Conservation (phyloP, 2,888 invertebrate genomes). For the Caenorhabditis japonica region DNA sequence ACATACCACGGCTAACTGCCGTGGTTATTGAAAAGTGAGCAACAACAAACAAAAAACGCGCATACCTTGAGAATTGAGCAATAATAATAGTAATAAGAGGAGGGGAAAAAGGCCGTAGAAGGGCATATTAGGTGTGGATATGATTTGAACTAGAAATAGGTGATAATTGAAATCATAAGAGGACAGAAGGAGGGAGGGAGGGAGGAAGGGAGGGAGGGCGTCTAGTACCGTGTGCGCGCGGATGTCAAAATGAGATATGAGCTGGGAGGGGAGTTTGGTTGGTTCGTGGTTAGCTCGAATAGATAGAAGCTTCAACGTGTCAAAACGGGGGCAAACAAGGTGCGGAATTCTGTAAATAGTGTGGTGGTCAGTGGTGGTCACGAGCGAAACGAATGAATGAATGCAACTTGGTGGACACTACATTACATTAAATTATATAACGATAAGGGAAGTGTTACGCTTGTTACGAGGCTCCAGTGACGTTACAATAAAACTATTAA, state of each 20-base stretch:
- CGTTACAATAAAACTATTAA: too few relatives aligned
- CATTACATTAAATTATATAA: too few relatives aligned
- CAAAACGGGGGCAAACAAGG: conserved; percentile 44
- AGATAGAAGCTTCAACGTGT: conserved; percentile 36
- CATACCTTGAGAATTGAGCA: conserved; percentile 19
- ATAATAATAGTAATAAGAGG: conserved; percentile 17
- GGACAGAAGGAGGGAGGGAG: background rate
- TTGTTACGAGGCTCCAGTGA: too few relatives aligned
- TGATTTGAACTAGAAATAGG: too few relatives aligned
- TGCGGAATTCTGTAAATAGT: conserved; percentile 47
- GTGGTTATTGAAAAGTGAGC: conserved; percentile 16
- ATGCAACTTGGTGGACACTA: background rate
- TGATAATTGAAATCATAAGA: conserved; percentile 10
- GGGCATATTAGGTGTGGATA: conserved; percentile 16
- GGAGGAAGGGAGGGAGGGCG: background rate
- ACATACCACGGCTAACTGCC: conserved; percentile 48
- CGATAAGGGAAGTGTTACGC: too few relatives aligned
- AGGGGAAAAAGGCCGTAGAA: conserved; percentile 21
- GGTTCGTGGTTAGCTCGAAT: background rate
- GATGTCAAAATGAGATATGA: conserved; percentile 48
- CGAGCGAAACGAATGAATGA: conserved; percentile 18
- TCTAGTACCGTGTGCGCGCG: conserved; percentile 20
- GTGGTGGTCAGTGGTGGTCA: conserved; percentile 26
- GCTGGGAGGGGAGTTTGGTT: background rate
- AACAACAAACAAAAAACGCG: conserved; percentile 35